Evolutionary conservation across 2,113 vertebrate species (phyloP).

Genomic region (Scartelaos histophorus): DNA sequence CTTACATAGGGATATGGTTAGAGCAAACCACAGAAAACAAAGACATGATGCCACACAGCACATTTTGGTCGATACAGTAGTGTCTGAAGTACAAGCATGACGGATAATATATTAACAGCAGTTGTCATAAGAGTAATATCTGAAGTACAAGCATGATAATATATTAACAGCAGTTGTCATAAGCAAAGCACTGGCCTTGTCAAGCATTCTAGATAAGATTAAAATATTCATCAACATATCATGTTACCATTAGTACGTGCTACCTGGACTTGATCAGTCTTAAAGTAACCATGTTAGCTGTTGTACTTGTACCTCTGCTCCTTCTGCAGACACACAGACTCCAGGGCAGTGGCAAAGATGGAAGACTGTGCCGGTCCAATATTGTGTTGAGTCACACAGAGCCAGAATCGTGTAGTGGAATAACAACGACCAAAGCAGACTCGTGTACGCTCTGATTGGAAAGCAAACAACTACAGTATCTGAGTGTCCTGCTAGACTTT

Average conservation of each 20-base stretch:
- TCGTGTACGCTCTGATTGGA: constrained; percentile 27
- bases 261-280: not conserved
- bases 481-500: constrained; percentile 32
- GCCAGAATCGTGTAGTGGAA: constrained; percentile 22
- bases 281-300: not conserved
- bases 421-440: constrained; percentile 16
- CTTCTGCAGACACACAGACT: constrained; percentile 27
- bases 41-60: too few species aligned
- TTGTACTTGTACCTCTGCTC: not conserved
- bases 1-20: too few species aligned
- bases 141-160: too few species aligned
- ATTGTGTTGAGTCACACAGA: constrained; percentile 29
- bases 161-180: not conserved
- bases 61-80: too few species aligned
- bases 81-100: too few species aligned
- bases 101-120: not conserved
- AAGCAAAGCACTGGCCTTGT: not conserved
- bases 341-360: constrained; percentile 14
- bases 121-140: not conserved
- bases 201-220: not conserved
- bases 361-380: constrained; percentile 27
- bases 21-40: too few species aligned
- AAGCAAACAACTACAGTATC: constrained; percentile 31
- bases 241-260: not conserved
- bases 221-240: not conserved